Percentiles rank a stretch among this genome's conserved stretches.
These are phyloP conservation scores for Sialis fuliginosa DNA, from an alignment of 2,888 invertebrate genomes.

Conservation along the genomic window DNA sequence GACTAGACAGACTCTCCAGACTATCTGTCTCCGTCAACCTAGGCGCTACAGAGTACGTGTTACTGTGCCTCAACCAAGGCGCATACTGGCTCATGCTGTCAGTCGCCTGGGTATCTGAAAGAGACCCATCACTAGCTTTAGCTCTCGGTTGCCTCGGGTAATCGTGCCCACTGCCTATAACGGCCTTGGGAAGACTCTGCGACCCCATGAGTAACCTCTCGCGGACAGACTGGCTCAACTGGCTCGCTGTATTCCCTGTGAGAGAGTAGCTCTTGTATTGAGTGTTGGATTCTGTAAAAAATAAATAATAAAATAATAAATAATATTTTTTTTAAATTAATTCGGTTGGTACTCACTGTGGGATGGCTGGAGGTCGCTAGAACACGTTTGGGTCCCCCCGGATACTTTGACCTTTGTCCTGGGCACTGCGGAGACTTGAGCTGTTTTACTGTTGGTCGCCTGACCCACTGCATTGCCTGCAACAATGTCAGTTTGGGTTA, in stretches of 20 bases:
- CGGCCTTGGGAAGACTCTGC: conserved; percentile 61
- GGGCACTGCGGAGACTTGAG: conserved; percentile 72
- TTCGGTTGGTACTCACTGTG: not conserved
- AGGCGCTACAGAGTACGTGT: conserved; percentile 54
- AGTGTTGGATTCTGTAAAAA: conserved; percentile 43
- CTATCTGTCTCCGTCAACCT: conserved; percentile 81
- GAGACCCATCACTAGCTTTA: conserved; percentile 52
- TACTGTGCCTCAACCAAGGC: conserved; percentile 71
- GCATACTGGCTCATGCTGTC: conserved; percentile 71
- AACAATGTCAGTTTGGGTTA: conserved; percentile 7
- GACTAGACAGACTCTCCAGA: conserved; percentile 54
- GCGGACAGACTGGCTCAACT: conserved; percentile 70
- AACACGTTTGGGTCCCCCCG: conserved; percentile 78
- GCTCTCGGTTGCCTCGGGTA: conserved; percentile 21
- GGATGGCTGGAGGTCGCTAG: conserved; percentile 48
- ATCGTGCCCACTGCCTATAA: conserved; percentile 8
- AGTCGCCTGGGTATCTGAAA: conserved; percentile 72
- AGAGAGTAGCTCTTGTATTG: conserved; percentile 74
- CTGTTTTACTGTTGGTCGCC: conserved; percentile 31
- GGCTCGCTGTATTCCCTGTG: conserved; percentile 70
- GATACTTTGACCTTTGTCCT: conserved; percentile 78
- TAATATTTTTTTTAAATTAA: not conserved
- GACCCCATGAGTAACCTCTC: conserved; percentile 73
- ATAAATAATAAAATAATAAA: not conserved
- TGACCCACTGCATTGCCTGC: conserved; percentile 19